phyloP scores from a whole-genome alignment of 2,113 vertebrate species.

The Anthoscopus minutus region DNA sequence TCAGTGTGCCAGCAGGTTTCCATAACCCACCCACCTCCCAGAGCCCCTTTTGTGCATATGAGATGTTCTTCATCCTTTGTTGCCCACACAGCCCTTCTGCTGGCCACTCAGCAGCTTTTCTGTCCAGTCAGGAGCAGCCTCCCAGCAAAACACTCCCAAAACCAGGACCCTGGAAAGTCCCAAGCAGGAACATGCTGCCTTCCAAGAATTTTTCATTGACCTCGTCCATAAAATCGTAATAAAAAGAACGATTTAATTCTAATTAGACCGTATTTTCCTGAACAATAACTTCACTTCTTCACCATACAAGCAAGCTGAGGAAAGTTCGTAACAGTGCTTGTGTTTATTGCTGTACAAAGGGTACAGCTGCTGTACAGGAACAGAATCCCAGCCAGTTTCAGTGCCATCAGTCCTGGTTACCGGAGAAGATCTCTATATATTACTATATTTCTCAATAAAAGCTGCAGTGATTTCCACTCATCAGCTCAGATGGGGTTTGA shows the following conservation, averaged over 20 bases:
- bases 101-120: background rate
- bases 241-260: background rate
- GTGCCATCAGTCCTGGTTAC: background rate
- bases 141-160: background rate
- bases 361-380: background rate
- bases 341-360: background rate
- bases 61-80: background rate
- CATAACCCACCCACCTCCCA: accelerated
- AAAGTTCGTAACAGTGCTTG: no score
- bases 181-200: background rate
- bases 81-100: background rate
- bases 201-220: background rate
- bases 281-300: background rate
- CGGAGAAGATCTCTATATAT: background rate
- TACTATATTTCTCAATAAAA: background rate
- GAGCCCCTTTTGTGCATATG: background rate
- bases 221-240: background rate
- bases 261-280: background rate
- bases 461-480: background rate
- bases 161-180: accelerated
- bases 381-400: background rate
- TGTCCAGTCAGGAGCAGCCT: background rate
- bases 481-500: background rate
- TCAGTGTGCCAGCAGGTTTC: background rate
- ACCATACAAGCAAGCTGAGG: background rate